phyloP scores from a whole-genome alignment of 2,113 vertebrate species.

The Cisticola juncidis region DNA sequence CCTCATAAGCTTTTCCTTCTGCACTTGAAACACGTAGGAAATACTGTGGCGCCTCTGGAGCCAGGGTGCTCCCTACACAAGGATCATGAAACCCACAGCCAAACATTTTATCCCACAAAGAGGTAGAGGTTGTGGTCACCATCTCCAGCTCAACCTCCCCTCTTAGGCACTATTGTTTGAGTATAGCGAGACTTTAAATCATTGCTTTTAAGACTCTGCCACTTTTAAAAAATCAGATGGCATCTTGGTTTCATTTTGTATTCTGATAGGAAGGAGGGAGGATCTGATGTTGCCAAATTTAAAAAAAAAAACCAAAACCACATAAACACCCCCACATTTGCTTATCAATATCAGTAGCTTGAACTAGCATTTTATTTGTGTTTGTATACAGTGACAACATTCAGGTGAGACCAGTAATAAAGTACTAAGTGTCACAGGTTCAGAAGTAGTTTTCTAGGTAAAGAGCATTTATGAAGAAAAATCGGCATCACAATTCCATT shows the following conservation, averaged over 20 bases:
- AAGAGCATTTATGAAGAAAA: conserved; percentile 3
- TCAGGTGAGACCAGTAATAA: background rate
- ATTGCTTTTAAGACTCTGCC: background rate
- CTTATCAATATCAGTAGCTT: background rate
- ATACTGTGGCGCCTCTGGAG: background rate
- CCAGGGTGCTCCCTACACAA: background rate
- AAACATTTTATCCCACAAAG: background rate
- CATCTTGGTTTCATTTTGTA: background rate
- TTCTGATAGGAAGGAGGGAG: background rate
- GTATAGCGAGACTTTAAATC: background rate
- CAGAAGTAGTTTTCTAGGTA: background rate
- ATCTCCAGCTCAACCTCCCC: background rate
- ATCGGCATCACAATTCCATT: background rate
- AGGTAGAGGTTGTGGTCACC: background rate
- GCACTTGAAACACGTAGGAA: background rate
- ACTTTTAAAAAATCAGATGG: background rate
- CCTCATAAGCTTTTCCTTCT: background rate
- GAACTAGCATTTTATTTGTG: background rate
- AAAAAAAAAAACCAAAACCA: background rate
- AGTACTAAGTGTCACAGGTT: background rate
- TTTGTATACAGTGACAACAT: background rate
- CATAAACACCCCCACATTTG: background rate
- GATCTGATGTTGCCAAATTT: background rate
- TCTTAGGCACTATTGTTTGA: background rate
- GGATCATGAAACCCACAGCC: background rate